phyloP scores from a whole-genome alignment of 2,113 vertebrate species.

The Ramphastos sulfuratus region DNA sequence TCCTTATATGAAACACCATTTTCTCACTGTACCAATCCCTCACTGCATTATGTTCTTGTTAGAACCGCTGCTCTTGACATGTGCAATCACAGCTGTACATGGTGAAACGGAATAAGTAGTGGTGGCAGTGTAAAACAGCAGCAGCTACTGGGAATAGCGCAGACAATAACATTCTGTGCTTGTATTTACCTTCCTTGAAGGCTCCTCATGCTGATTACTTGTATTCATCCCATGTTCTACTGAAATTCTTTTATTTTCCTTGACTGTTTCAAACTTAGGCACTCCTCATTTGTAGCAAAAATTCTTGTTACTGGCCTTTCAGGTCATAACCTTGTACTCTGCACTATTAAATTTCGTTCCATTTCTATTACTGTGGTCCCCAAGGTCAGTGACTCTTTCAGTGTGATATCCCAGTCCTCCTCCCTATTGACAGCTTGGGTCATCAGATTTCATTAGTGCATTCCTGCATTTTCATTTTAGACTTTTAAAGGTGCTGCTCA shows the following conservation, averaged over 20 bases:
- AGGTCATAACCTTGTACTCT: conserved; percentile 34
- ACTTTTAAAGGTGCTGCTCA: conserved; percentile 5
- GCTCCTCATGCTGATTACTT: not conserved
- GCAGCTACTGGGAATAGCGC: not conserved
- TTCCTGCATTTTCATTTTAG: conserved; percentile 11
- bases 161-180: not conserved
- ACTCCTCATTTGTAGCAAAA: conserved; percentile 37
- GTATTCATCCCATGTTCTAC: not conserved
- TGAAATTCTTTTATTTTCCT: not conserved
- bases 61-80: not conserved
- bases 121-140: not conserved
- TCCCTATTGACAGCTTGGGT: not conserved
- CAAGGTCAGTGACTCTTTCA: conserved; percentile 34
- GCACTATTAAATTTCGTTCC: conserved; percentile 53
- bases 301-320: conserved; percentile 15
- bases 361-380: conserved; percentile 28
- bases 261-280: not conserved
- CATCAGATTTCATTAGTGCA: conserved; percentile 39
- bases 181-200: not conserved
- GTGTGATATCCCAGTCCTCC: not conserved
- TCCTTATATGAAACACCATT: not conserved
- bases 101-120: not conserved
- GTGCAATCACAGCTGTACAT: not conserved
- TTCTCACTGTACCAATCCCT: not conserved
- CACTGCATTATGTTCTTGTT: not conserved